Evolutionary conservation across 2,888 invertebrate species (phyloP).

Genomic region (Leptopilina syphax): DNA sequence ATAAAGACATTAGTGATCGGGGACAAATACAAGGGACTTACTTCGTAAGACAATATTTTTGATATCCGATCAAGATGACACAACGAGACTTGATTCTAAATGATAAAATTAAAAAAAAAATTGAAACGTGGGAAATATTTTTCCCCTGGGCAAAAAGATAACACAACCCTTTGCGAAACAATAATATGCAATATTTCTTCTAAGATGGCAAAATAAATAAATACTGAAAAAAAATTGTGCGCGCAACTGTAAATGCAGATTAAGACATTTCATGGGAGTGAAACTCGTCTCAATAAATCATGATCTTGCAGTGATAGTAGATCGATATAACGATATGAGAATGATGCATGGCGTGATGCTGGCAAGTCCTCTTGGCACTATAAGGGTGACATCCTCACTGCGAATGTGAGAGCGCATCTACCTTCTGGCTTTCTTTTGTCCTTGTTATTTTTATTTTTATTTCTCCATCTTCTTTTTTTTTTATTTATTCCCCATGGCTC

Average conservation of each 20-base stretch:
- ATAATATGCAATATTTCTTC: no score
- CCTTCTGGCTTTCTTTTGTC: neutral
- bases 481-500: neutral
- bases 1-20: neutral
- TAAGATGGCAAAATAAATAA: no score
- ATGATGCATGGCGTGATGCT: conserved; percentile 36
- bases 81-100: no score
- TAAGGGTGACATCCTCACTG: conserved; percentile 15
- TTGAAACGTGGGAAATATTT: no score
- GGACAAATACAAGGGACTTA: neutral
- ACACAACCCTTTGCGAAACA: no score
- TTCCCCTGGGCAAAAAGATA: no score
- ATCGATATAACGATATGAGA: conserved; percentile 29
- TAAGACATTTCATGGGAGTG: conserved; percentile 49
- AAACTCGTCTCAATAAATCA: conserved; percentile 34
- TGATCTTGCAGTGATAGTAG: conserved; percentile 32
- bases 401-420: neutral
- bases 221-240: neutral
- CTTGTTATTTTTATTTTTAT: neutral
- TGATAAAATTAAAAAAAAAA: no score
- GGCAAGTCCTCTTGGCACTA: conserved; percentile 11
- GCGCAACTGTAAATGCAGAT: conserved; percentile 47
- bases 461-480: neutral
- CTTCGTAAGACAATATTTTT: conserved; percentile 12
- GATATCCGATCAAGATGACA: neutral